phyloP scores from a whole-genome alignment of 2,113 vertebrate genomes.

The Sturnus vulgaris region DNA sequence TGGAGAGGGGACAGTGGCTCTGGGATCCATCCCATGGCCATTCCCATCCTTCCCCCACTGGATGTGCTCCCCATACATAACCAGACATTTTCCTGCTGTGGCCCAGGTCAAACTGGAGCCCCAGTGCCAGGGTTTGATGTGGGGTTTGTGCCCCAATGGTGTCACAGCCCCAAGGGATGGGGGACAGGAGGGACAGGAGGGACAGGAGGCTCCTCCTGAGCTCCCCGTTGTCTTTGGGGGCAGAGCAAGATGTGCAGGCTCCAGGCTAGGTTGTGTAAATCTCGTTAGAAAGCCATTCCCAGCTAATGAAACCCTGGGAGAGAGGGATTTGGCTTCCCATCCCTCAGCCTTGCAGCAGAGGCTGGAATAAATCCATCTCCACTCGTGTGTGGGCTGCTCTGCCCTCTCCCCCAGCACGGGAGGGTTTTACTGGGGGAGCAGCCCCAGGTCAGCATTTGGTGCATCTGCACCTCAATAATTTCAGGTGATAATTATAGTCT shows the following conservation, averaged over 20 bases:
- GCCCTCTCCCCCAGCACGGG: background rate
- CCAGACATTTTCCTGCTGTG: background rate
- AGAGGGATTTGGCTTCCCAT: constrained; percentile 30
- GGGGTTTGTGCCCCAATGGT: background rate
- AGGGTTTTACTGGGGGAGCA: background rate
- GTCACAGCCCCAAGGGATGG: background rate
- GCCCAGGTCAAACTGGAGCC: background rate
- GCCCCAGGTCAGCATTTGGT: background rate
- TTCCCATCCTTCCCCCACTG: background rate
- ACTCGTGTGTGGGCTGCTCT: background rate
- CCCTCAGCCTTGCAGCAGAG: constrained; percentile 4
- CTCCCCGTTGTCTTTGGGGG: constrained; percentile 31
- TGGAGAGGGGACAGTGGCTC: too few species aligned
- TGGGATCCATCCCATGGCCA: background rate
- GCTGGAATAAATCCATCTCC: constrained; percentile 50
- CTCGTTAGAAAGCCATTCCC: constrained; percentile 58
- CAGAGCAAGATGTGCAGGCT: constrained; percentile 28
- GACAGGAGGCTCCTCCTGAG: constrained; percentile 23
- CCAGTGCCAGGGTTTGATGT: background rate
- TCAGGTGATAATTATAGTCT: background rate
- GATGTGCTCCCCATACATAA: background rate
- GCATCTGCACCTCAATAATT: background rate
- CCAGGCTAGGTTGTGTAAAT: constrained; percentile 40
- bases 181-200: background rate
- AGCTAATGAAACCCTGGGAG: constrained; percentile 68